Base-by-base conservation (phyloP, 2,888 invertebrate species). In the Agonum fuliginosum region DNA sequence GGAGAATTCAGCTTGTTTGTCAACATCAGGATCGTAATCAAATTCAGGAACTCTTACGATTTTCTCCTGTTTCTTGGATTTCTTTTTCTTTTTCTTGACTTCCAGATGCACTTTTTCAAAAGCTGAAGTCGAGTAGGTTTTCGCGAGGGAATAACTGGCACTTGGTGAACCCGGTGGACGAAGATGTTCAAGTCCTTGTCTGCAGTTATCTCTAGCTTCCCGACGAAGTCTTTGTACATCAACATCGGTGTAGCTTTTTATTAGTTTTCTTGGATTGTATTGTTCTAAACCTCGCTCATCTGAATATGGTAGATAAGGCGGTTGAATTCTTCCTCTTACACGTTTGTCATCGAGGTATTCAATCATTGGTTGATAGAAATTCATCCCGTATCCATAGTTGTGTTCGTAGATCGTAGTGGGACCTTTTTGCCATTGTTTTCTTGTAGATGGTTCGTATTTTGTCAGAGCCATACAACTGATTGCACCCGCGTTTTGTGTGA, bases 331-430 rank as follows among this genome's bases (percentile, higher is more conserved):
- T 46, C 81, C 83, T 62, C 84, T 85, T 75, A 82, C 88, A 81
- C 91, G 90, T 87, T 93, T 94, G 51, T 90, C 91, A 84, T 93
- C 92, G 82, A 95, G 91, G 84, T 94, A 95, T 86, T 95, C 94
- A 83, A 95, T 91, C 95, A 95, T 95, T 65, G 95, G 95, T 86
- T 95, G 94, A 87, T 95, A 95, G 87, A 91, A 94, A 87, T 95
- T 93, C 83, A 95, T 93, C 70, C 93, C 94, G 86, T 92, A 94
- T 81, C 93, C 93, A 87, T 95, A 95, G 87, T 95, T 95, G 86
- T 93, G 92, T 84, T 94, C 93, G 88, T 95, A 95, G 78, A 93
- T 91, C 75, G 91, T 86, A 17, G 93, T 92, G 71, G 91, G 91
- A 69, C 91, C 91, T 80, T 67, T 65, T 12, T 30, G 65, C 75